These are phyloP conservation scores for Anas flavirostris DNA, from an alignment of 2,797 vertebrate species.

Conservation along the genomic window DNA sequence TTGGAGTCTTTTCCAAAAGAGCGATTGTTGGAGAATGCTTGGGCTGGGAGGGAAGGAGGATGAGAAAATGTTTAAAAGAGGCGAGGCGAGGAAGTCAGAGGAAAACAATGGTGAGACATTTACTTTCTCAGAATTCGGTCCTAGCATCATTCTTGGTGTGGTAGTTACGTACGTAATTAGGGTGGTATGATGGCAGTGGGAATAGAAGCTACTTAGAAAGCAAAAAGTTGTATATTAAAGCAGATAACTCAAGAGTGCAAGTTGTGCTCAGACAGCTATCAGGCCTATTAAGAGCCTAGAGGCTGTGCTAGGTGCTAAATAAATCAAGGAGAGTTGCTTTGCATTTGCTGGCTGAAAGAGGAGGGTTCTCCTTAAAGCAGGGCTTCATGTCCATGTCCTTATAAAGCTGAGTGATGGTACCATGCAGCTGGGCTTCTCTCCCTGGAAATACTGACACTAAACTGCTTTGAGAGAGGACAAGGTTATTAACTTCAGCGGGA, in stretches of 20 bases:
- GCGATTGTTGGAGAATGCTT: not conserved
- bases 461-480: slow-evolving; percentile 60
- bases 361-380: slow-evolving; percentile 24
- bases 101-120: slow-evolving; percentile 1
- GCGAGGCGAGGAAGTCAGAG: not conserved
- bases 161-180: slow-evolving; percentile 37
- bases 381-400: slow-evolving; percentile 37
- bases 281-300: slow-evolving; percentile 33
- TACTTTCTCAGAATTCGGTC: slow-evolving; percentile 11
- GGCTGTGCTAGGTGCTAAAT: not conserved
- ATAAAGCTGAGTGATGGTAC: not conserved
- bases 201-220: slow-evolving; percentile 34
- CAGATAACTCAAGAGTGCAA: not conserved
- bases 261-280: not conserved
- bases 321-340: slow-evolving; percentile 59
- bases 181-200: not conserved
- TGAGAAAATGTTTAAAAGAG: not conserved
- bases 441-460: slow-evolving; percentile 55
- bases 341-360: slow-evolving; percentile 59
- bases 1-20: not conserved
- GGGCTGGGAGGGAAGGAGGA: not conserved
- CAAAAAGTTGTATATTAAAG: slow-evolving; percentile 43
- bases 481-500: slow-evolving; percentile 72
- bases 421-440: slow-evolving; percentile 20
- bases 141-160: not conserved